phyloP scores from a whole-genome alignment of 2,888 invertebrate species.

The Thecocarcelia acutangulata region DNA sequence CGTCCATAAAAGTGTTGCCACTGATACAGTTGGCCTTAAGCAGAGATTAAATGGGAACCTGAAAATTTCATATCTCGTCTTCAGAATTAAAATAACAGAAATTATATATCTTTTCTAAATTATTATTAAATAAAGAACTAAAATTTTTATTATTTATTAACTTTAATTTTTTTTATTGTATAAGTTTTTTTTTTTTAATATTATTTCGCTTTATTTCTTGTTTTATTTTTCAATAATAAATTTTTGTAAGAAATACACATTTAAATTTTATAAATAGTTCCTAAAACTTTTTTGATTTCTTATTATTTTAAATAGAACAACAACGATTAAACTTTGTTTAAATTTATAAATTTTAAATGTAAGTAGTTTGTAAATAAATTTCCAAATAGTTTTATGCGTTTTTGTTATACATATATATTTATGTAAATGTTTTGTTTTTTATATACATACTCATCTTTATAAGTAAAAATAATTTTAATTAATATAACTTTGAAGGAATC shows the following conservation, averaged over 20 bases:
- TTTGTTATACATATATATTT: too few relatives aligned
- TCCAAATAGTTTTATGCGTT: neutral
- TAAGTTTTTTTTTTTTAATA: too few relatives aligned
- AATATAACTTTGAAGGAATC: conserved; percentile 19
- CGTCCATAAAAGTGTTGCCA: conserved; percentile 92
- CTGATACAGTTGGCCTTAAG: conserved; percentile 90
- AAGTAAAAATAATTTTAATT: conserved; percentile 32
- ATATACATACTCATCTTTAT: neutral
- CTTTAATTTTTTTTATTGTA: conserved; percentile 42
- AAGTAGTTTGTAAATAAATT: neutral
- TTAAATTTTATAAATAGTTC: conserved; percentile 62
- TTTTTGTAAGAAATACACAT: conserved; percentile 63
- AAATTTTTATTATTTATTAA: conserved; percentile 4
- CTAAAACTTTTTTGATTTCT: conserved; percentile 56
- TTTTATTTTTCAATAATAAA: conserved; percentile 31
- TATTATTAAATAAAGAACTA: conserved; percentile 15
- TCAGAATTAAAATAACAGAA: neutral
- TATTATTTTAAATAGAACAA: conserved; percentile 52
- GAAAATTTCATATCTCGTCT: conserved; percentile 7
- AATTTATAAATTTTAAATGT: conserved; percentile 30
- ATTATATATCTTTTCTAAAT: conserved; percentile 3
- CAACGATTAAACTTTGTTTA: conserved; percentile 59
- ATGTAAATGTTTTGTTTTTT: too few relatives aligned
- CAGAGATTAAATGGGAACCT: conserved; percentile 82
- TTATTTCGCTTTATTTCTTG: neutral